Evolutionary conservation across 2,888 invertebrate species (phyloP), one percentile per base, ranked within the genome.

Genomic region (Ditula angustiorana): DNA sequence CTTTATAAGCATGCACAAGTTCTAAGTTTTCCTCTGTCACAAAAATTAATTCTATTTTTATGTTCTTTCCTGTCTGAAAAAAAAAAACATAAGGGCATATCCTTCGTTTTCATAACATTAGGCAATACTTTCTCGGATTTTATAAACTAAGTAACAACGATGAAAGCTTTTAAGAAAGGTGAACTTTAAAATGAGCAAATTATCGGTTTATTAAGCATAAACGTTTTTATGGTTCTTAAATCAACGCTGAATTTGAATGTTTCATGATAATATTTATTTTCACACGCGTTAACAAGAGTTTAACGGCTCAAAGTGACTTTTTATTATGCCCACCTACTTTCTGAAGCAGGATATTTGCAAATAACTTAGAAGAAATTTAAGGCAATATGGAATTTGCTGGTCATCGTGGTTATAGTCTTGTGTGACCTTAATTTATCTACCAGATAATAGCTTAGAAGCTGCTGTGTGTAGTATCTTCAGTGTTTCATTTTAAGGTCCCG

Each of bases 301-400:
- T 57, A 56, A 62, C 28, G 28, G 44, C 28, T 49, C 28, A 19
- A 52, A 50, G 35, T 56, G 49, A 50, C 23, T 57, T 62, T 62
- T 62, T 57, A 57, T 49, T 49, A 30, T 23, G 49, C 16, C 56
- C 62, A 33, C 56, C 56, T 49, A 62, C 62, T 62, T 57, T 62
- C 49, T n/a, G 41, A 11, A 55, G 24, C 47, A 55, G 61, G 53
- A 46, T 61, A 44, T 30, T 13, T 37, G 37, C 19, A 26, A 28
- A 30, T 30, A 30, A 30, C 30, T 50, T 50, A 50, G 50, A 50
- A 28, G 30, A 21, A 23, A n/a, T 46, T 46, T 46, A n/a, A 23
- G 5, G n/a, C n/a, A 23, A 46, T 46, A 11, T 5, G 7, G 8
- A 30, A 8, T 30, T 8, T 19, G 41, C 41, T 41, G 19, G 19